These are phyloP conservation scores for Meiosimyza decipiens DNA, from an alignment of 2,888 invertebrate genomes.

Conservation along the genomic window DNA sequence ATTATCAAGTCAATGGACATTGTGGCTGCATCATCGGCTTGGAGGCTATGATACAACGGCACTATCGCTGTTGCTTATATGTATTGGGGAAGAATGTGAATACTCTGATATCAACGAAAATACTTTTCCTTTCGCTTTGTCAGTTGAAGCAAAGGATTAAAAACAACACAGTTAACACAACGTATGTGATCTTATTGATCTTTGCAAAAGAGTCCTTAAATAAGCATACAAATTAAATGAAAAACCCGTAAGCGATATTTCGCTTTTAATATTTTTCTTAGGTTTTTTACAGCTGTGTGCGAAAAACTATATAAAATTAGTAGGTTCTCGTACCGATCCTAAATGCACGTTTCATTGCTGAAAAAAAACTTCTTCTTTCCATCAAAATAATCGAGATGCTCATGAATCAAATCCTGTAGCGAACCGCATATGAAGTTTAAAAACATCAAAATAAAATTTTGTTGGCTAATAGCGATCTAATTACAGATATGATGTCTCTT, in stretches of 20 bases:
- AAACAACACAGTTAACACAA: background rate
- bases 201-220: slow-evolving; percentile 8
- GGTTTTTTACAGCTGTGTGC: too few relatives aligned
- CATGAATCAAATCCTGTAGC: slow-evolving; percentile 25
- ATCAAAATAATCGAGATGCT: background rate
- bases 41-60: too few relatives aligned
- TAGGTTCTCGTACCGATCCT: too few relatives aligned
- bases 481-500: slow-evolving; percentile 28
- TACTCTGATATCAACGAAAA: background rate
- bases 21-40: background rate
- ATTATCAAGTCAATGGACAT: slow-evolving; percentile 29
- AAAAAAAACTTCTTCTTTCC: too few relatives aligned
- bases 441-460: slow-evolving; percentile 16
- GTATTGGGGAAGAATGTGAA: slow-evolving; percentile 11
- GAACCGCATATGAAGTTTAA: slow-evolving; percentile 14
- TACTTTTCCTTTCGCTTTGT: slow-evolving; percentile 33
- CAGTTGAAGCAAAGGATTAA: background rate
- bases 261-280: too few relatives aligned
- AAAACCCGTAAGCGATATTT: too few relatives aligned
- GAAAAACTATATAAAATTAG: too few relatives aligned
- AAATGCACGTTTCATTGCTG: too few relatives aligned
- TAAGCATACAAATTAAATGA: background rate
- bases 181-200: background rate
- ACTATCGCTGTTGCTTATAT: too few relatives aligned
- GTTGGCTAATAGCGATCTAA: slow-evolving; percentile 34